These are phyloP conservation scores for Erynnis tages DNA, from an alignment of 2,888 invertebrate genomes.

Conservation along the genomic window DNA sequence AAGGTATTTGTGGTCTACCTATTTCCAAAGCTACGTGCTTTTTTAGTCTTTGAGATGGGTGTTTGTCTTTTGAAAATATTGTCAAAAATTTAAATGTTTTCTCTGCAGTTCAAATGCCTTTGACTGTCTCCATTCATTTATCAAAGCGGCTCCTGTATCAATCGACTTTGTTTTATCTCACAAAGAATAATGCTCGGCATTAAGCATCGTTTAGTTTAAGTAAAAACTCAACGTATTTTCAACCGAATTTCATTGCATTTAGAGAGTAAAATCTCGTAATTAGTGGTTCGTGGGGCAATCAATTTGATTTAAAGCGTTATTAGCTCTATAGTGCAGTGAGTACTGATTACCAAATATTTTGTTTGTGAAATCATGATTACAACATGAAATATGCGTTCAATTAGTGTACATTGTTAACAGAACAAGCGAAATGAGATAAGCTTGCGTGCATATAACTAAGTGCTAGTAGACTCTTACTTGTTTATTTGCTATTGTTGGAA, in stretches of 20 bases:
- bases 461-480: not conserved
- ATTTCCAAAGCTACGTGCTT: not conserved
- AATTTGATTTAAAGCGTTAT: constrained; percentile 22
- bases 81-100: too few species aligned
- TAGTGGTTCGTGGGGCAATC: not conserved
- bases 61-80: too few species aligned
- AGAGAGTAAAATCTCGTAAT: constrained; percentile 4
- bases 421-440: constrained; percentile 15
- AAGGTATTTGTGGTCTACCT: not conserved
- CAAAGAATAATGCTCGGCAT: constrained; percentile 25
- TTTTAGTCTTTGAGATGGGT: too few species aligned
- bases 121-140: constrained; percentile 19
- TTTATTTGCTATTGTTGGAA: too few species aligned
- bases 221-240: constrained; percentile 3
- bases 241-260: constrained; percentile 3
- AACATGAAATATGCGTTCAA: constrained; percentile 21
- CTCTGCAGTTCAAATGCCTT: constrained; percentile 4
- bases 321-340: constrained; percentile 22
- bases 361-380: constrained; percentile 18
- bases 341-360: constrained; percentile 26
- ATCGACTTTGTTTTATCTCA: constrained; percentile 16
- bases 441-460: constrained; percentile 1
- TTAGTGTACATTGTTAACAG: constrained; percentile 17
- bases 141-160: constrained; percentile 23
- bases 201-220: constrained; percentile 8